Percentiles rank a stretch among this genome's conserved stretches.
Evolutionary conservation across 1,140 invertebrate genomes (phyloP).

Genomic region (Drosophila elegans): DNA sequence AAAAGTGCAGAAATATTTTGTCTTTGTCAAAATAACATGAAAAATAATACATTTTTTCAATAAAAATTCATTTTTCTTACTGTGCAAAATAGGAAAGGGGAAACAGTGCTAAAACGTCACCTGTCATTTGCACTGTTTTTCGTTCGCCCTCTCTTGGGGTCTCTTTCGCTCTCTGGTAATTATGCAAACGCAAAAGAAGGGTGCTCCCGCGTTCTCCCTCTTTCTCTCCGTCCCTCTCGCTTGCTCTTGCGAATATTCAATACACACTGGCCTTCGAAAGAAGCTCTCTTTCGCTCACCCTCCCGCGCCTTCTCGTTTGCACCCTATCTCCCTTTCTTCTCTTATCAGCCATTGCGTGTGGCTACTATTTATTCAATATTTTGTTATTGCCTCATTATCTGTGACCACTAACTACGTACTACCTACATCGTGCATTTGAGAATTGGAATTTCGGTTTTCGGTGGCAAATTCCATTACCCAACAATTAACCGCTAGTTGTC

Average conservation of each 20-base stretch:
- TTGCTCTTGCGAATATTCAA: slow-evolving; percentile 40
- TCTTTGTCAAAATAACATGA: too few relatives aligned
- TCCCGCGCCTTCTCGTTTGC: slow-evolving; percentile 3
- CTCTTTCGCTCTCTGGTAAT: slow-evolving; percentile 28
- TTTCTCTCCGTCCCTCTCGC: slow-evolving; percentile 9
- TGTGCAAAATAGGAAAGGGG: slow-evolving; percentile 26
- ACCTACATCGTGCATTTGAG: slow-evolving; percentile 25
- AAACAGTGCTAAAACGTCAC: slow-evolving; percentile 68
- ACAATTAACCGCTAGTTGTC: slow-evolving; percentile 16
- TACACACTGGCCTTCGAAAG: slow-evolving; percentile 48
- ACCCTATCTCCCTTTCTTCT: slow-evolving; percentile 16
- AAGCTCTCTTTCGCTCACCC: slow-evolving; percentile 8
- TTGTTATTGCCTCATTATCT: slow-evolving; percentile 60
- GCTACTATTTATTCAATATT: slow-evolving; percentile 71
- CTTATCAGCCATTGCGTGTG: slow-evolving; percentile 73
- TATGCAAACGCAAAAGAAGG: slow-evolving; percentile 55
- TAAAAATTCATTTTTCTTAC: not conserved
- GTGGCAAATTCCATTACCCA: slow-evolving; percentile 58
- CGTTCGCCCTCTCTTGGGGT: slow-evolving; percentile 5
- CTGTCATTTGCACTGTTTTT: slow-evolving; percentile 82
- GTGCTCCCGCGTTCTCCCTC: slow-evolving; percentile 23
- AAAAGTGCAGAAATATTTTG: too few relatives aligned
- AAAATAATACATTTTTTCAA: too few relatives aligned
- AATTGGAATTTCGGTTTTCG: slow-evolving; percentile 40
- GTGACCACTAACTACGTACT: slow-evolving; percentile 64